Evolutionary conservation across 2,888 invertebrate genomes (phyloP), one percentile per base, ranked within the genome.

Genomic region (Trichogramma evanescens): DNA sequence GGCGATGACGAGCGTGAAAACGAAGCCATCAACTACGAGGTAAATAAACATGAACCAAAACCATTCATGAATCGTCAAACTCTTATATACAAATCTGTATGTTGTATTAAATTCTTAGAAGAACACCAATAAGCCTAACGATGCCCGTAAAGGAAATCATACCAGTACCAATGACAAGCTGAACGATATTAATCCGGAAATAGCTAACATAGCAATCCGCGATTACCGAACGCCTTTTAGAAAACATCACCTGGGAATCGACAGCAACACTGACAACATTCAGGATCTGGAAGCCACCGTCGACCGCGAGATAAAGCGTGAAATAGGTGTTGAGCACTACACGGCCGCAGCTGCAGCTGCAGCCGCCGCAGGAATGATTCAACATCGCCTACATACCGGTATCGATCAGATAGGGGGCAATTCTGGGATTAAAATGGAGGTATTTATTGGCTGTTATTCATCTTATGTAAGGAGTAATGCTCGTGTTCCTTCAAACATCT

Each of bases 241-340:
- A 54, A 58, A 55, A 10, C 65, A 63, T 38, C 65, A 65, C n/a
- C 58, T 65, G 40, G 61, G 63, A 44, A 6, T 65, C 51, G 65
- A 70, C 44, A 74, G 74, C 67, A 74, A 74, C 46, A 65, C 67
- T 4, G 74, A 75, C 39, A 72, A 67, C 63, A 62, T 75, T 4
- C 72, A 74, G 5, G 74, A 76, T 50, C 71, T 74, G 6, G 75
- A 74, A 61, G 66, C 71, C 60, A 50, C 64, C 7, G 26, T 26
- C 4, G 74, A 76, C 55, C 72, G 72, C 51, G 75, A 76, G 64
- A 64, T 75, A 26, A 73, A 70, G 58, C 67, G 75, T 61, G 76
- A 76, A 64, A 72, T 74, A 64, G 70, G 66, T 66, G 70, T 75
- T 56, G 71, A 69, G 38, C 70, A 75, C 56, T 74, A 74, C 60